phyloP scores from a whole-genome alignment of 2,888 invertebrate genomes.

The Eutolmus rufibarbis region DNA sequence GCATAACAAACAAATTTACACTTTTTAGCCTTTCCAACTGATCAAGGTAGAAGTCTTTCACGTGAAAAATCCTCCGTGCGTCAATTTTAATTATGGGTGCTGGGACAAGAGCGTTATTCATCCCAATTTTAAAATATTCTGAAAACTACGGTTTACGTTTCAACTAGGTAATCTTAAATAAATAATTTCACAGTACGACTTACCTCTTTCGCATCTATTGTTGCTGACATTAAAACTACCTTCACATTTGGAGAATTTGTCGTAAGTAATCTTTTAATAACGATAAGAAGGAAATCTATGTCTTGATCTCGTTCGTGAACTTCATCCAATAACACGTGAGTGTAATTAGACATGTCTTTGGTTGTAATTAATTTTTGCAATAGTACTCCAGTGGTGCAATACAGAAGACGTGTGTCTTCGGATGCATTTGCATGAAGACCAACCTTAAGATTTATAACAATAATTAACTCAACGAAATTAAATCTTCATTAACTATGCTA shows the following conservation, averaged over 20 bases:
- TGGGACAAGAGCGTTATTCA: conserved; percentile 52
- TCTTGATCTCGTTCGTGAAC: conserved; percentile 93
- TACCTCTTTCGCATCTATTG: conserved; percentile 73
- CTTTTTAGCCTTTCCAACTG: conserved; percentile 62
- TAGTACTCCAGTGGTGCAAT: conserved; percentile 89
- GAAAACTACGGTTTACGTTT: conserved; percentile 52
- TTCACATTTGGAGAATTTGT: conserved; percentile 72
- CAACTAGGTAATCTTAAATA: neutral
- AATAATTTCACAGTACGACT: neutral
- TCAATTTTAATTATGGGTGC: conserved; percentile 69
- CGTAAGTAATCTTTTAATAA: conserved; percentile 78
- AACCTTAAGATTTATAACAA: conserved; percentile 49
- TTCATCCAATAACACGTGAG: conserved; percentile 92
- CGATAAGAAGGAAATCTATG: conserved; percentile 86
- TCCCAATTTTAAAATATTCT: conserved; percentile 55
- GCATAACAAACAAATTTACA: conserved; percentile 56
- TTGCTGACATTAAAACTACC: conserved; percentile 93
- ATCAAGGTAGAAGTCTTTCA: conserved; percentile 72
- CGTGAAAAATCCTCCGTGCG: conserved; percentile 65
- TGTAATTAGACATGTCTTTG: conserved; percentile 78
- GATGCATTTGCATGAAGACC: conserved; percentile 53
- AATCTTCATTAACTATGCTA: no score
- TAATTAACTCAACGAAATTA: neutral
- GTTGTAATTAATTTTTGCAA: conserved; percentile 75
- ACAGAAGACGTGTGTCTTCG: conserved; percentile 75